Conservation (phyloP, 2,888 invertebrate genomes). For the Zhengitettix transpicula region DNA sequence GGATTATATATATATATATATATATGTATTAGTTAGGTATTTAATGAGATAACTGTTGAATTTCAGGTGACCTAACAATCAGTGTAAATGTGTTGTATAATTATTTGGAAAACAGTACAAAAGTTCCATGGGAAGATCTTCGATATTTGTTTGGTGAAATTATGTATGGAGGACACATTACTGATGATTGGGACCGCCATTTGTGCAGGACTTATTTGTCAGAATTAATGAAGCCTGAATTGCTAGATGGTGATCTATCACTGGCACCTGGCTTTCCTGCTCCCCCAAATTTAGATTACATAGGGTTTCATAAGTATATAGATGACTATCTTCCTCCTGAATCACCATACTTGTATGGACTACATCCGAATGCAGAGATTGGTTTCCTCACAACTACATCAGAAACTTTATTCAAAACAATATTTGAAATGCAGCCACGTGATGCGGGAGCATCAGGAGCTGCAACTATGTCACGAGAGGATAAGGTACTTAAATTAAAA, state of each 20-base stretch:
- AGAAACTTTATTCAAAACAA: conserved; percentile 64
- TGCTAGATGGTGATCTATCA: conserved; percentile 44
- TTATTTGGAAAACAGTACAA: conserved; percentile 74
- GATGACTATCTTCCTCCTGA: conserved; percentile 75
- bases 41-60: conserved; percentile 11
- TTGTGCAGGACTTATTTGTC: conserved; percentile 70
- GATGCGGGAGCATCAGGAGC: conserved; percentile 56
- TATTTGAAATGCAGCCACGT: conserved; percentile 82
- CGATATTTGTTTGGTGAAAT: conserved; percentile 91
- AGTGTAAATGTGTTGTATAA: conserved; percentile 81
- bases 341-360: conserved; percentile 79
- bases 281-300: conserved; percentile 77
- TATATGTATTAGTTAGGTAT: too few relatives aligned
- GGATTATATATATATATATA: too few relatives aligned
- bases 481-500: conserved; percentile 38
- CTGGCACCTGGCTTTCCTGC: conserved; percentile 69
- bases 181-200: conserved; percentile 88
- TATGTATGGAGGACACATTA: conserved; percentile 95
- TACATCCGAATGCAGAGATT: conserved; percentile 91
- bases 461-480: conserved; percentile 59
- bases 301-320: conserved; percentile 73
- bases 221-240: conserved; percentile 77
- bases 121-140: conserved; percentile 87
- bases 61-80: conserved; percentile 73
- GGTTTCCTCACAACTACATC: conserved; percentile 79